Conservation (phyloP, 2,113 vertebrate species). For the Mus pahari region DNA sequence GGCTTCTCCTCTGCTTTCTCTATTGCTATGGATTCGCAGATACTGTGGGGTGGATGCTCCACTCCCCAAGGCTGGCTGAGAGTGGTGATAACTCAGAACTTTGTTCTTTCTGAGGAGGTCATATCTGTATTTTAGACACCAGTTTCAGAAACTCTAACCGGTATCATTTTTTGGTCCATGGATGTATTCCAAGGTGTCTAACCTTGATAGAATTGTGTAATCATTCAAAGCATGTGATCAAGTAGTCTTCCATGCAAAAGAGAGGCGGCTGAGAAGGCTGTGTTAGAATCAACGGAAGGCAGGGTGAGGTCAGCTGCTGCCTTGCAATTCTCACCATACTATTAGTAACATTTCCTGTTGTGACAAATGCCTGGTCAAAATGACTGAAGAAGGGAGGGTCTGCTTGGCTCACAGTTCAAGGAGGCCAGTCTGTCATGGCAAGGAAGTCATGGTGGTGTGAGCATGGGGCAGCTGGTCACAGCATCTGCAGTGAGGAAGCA, state of each 20-base stretch:
- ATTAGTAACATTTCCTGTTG: background rate
- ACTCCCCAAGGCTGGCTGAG: background rate
- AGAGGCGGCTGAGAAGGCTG: rapidly evolving
- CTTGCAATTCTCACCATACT: background rate
- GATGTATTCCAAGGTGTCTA: background rate
- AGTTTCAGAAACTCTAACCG: background rate
- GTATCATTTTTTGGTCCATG: background rate
- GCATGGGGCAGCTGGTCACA: background rate
- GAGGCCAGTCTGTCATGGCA: too few relatives aligned
- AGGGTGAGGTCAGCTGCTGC: too few relatives aligned
- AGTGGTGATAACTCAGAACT: background rate
- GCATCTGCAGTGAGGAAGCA: background rate
- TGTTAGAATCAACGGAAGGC: background rate
- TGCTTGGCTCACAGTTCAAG: background rate
- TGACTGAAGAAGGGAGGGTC: background rate
- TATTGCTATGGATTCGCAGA: background rate
- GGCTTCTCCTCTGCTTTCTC: background rate
- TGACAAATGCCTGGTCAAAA: background rate
- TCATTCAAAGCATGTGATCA: background rate
- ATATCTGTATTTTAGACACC: background rate
- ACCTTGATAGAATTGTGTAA: background rate
- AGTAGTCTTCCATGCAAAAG: background rate
- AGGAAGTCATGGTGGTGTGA: background rate
- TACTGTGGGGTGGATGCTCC: too few relatives aligned
- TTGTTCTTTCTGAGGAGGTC: background rate